phyloP scores from a whole-genome alignment of 2,113 vertebrate species.

The Choloepus hoffmanni region DNA sequence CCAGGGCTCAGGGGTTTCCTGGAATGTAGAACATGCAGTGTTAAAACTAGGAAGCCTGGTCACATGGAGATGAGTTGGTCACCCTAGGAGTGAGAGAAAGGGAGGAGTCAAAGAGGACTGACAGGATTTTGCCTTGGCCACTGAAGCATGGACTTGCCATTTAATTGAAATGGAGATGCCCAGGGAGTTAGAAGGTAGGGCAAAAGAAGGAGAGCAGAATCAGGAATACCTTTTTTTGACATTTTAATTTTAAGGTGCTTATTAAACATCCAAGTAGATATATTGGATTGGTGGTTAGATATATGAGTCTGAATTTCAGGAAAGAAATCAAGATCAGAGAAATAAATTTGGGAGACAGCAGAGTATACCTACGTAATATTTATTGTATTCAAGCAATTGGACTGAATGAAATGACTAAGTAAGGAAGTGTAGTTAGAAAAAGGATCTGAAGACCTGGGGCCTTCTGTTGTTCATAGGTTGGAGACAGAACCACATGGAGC shows the following conservation, averaged over 20 bases:
- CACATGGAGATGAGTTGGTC: not conserved
- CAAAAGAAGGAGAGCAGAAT: not conserved
- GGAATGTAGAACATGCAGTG: too few relatives aligned
- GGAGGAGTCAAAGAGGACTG: not conserved
- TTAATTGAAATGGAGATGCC: not conserved
- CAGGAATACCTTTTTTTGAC: too few relatives aligned
- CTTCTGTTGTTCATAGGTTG: not conserved
- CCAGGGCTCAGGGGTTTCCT: too few relatives aligned
- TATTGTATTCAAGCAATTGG: not conserved
- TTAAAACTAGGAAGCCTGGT: not conserved
- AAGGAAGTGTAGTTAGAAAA: not conserved
- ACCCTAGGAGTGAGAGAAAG: accelerated
- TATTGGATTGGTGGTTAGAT: not conserved
- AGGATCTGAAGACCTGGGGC: not conserved
- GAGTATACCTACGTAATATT: not conserved
- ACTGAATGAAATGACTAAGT: not conserved
- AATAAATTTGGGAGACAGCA: not conserved
- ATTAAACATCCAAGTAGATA: accelerated
- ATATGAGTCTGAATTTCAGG: not conserved
- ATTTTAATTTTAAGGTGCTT: not conserved
- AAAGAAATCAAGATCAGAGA: not conserved
- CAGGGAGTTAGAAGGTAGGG: not conserved
- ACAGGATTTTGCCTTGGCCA: not conserved
- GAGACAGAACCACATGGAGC: not conserved
- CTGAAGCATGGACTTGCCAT: not conserved